phyloP scores from a whole-genome alignment of 2,888 invertebrate species.

The Rutpela maculata region DNA sequence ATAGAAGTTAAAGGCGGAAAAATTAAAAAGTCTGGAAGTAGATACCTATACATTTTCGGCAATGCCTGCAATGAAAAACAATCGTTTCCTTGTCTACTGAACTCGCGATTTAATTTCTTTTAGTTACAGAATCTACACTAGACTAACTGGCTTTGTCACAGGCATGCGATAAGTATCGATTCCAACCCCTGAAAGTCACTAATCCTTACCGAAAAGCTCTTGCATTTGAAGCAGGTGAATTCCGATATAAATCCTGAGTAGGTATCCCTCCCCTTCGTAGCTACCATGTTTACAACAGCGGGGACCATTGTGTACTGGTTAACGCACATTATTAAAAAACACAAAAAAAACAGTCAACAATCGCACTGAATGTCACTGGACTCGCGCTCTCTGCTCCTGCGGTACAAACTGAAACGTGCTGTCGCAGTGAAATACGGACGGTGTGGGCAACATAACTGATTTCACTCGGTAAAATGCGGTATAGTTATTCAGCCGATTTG shows the following conservation, averaged over 20 bases:
- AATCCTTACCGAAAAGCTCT: conserved; percentile 69
- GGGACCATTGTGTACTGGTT: conserved; percentile 72
- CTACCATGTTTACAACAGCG: conserved; percentile 72
- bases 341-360: conserved; percentile 15
- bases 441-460: conserved; percentile 52
- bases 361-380: conserved; percentile 17
- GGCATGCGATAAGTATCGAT: neutral
- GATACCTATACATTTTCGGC: too few relatives aligned
- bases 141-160: too few relatives aligned
- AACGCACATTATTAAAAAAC: conserved; percentile 68
- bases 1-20: too few relatives aligned
- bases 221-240: conserved; percentile 70
- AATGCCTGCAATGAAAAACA: too few relatives aligned
- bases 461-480: conserved; percentile 56
- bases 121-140: too few relatives aligned
- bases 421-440: neutral
- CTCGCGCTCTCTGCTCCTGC: neutral
- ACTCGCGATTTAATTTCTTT: too few relatives aligned
- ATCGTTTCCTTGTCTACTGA: too few relatives aligned
- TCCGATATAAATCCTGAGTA: conserved; percentile 72
- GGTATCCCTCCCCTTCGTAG: conserved; percentile 71
- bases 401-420: conserved; percentile 12
- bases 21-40: too few relatives aligned
- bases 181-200: neutral
- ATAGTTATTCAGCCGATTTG: conserved; percentile 61